Evolutionary conservation across 1,140 invertebrate genomes (phyloP).

Genomic region (Spodoptera litura): DNA sequence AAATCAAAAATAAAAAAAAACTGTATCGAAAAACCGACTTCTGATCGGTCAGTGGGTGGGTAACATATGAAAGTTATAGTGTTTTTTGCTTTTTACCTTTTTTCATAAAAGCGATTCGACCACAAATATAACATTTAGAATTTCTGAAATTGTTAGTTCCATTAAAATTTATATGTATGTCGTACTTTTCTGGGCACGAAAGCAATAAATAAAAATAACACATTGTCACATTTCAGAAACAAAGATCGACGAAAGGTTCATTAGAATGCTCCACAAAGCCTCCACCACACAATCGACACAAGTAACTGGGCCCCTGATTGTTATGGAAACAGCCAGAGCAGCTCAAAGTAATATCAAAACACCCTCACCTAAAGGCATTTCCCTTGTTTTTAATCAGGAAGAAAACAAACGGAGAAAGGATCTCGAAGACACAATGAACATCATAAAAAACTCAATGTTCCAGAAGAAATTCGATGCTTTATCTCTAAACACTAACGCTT

Average conservation of each 20-base stretch:
- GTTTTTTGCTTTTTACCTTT: no score
- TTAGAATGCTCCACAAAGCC: slow-evolving; percentile 50
- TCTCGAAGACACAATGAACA: background rate
- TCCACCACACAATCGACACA: slow-evolving; percentile 59
- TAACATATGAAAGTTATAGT: no score
- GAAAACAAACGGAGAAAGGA: slow-evolving; percentile 47
- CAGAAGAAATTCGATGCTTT: background rate
- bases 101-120: no score
- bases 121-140: no score
- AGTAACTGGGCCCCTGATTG: slow-evolving; percentile 47
- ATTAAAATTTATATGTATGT: no score
- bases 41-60: no score
- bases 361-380: slow-evolving; percentile 36
- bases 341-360: background rate
- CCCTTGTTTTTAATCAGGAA: slow-evolving; percentile 57
- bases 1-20: no score
- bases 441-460: background rate
- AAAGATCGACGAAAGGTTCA: slow-evolving; percentile 61
- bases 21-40: no score
- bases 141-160: no score
- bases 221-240: slow-evolving; percentile 59
- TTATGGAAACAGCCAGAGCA: slow-evolving; percentile 17
- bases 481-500: background rate
- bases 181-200: no score
- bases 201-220: background rate